phyloP scores from a whole-genome alignment of 2,113 vertebrate species.

The Saccopteryx bilineata region DNA sequence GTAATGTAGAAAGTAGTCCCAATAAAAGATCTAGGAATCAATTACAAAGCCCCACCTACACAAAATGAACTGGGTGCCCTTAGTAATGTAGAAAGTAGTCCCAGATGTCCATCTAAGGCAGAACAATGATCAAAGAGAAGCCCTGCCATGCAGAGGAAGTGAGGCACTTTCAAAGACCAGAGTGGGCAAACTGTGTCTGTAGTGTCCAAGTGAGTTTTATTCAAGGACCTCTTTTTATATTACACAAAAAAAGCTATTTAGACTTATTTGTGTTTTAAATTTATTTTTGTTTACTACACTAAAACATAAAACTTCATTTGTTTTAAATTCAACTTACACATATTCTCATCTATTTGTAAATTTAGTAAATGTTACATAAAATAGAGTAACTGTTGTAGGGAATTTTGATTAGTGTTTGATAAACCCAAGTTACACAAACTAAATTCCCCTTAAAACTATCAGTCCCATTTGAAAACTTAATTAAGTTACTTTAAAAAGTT shows the following conservation, averaged over 20 bases:
- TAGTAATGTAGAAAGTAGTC: neutral
- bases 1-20: neutral
- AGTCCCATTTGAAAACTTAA: conserved; percentile 58
- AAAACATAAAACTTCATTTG: conserved; percentile 12
- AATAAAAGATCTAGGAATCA: neutral
- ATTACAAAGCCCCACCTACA: neutral
- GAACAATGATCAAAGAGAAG: neutral
- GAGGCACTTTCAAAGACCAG: neutral
- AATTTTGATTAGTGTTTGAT: conserved; percentile 69
- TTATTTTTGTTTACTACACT: conserved; percentile 57
- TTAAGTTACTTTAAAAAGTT: conserved; percentile 65
- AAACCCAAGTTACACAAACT: conserved; percentile 57
- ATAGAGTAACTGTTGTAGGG: conserved; percentile 21
- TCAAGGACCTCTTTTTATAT: neutral
- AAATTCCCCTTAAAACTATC: conserved; percentile 63
- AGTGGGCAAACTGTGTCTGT: neutral
- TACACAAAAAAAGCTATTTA: neutral
- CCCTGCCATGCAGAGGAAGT: neutral
- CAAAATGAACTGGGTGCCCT: neutral
- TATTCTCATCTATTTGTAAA: conserved; percentile 53
- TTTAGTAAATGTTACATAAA: conserved; percentile 66
- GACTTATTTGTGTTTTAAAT: neutral
- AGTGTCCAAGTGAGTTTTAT: neutral
- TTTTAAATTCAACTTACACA: conserved; percentile 53
- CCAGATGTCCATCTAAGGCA: neutral